phyloP scores from a whole-genome alignment of 35 echinoderm and acorn worm genomes.

The Holothuria glaberrima region DNA sequence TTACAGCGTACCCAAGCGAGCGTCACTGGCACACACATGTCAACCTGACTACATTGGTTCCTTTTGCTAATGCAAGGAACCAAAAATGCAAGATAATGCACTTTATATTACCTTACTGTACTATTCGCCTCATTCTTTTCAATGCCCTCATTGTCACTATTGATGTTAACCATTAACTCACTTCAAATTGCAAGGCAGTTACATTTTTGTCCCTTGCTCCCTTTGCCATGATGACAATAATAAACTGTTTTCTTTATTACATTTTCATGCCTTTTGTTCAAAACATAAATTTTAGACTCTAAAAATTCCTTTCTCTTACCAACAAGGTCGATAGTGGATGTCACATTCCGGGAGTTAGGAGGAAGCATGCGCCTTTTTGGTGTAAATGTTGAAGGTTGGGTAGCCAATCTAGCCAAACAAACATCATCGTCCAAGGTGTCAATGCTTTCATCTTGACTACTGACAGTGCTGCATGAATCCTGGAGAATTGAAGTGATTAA shows the following conservation, averaged over 20 bases:
- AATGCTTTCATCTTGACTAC: not conserved
- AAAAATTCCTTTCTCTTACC: not conserved
- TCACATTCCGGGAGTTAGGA: not conserved
- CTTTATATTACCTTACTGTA: not conserved
- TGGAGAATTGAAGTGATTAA: not conserved
- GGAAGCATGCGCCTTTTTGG: conserved; percentile 1
- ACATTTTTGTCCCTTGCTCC: not conserved
- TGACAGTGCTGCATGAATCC: conserved; percentile 10
- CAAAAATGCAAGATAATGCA: not conserved
- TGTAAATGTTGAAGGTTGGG: conserved; percentile 20
- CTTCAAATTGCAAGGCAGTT: not conserved
- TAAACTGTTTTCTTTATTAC: not conserved
- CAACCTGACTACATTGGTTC: too few relatives aligned
- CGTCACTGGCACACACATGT: too few relatives aligned
- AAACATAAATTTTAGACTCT: conserved; percentile 8
- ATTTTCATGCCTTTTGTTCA: not conserved
- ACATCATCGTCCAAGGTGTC: conserved; percentile 12
- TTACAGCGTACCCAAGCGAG: too few relatives aligned
- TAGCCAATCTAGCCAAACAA: conserved; percentile 5
- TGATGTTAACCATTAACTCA: not conserved
- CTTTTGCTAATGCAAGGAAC: too few relatives aligned
- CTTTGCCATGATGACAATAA: not conserved
- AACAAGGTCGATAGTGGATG: conserved; percentile 7
- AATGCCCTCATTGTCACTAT: too few relatives aligned
- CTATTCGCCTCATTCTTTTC: not conserved